Evolutionary conservation across 2,888 invertebrate species (phyloP).

Genomic region (Eupithecia subumbrata): DNA sequence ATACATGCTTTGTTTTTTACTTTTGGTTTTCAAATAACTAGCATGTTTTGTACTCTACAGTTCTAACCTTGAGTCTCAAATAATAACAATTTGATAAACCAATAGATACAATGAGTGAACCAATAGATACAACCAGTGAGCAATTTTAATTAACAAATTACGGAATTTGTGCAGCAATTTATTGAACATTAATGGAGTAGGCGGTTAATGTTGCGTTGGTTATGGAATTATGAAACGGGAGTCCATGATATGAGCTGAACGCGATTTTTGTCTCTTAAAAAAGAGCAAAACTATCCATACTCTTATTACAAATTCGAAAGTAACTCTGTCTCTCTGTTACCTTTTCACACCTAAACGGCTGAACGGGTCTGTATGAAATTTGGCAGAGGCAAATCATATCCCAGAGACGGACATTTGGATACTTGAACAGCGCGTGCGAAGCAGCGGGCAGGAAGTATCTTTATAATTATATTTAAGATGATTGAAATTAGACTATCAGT

Average conservation of each 20-base stretch:
- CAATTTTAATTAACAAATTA: constrained; percentile 30
- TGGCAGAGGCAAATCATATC: too few relatives aligned
- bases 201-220: constrained; percentile 33
- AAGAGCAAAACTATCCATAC: too few relatives aligned
- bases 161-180: constrained; percentile 29
- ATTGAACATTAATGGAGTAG: constrained; percentile 34
- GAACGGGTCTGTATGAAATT: too few relatives aligned
- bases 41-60: neutral
- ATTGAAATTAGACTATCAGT: too few relatives aligned
- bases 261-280: neutral
- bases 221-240: constrained; percentile 33
- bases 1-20: neutral
- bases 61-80: neutral
- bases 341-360: too few relatives aligned
- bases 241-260: constrained; percentile 15
- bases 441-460: too few relatives aligned
- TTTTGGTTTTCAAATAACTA: neutral
- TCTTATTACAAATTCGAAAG: too few relatives aligned
- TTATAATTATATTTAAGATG: too few relatives aligned
- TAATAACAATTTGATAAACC: neutral
- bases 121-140: constrained; percentile 13
- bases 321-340: too few relatives aligned
- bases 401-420: too few relatives aligned
- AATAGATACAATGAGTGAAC: constrained; percentile 3
- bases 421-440: too few relatives aligned